Evolutionary conservation across 2,113 vertebrate species (phyloP).

Genomic region (Solea solea): DNA sequence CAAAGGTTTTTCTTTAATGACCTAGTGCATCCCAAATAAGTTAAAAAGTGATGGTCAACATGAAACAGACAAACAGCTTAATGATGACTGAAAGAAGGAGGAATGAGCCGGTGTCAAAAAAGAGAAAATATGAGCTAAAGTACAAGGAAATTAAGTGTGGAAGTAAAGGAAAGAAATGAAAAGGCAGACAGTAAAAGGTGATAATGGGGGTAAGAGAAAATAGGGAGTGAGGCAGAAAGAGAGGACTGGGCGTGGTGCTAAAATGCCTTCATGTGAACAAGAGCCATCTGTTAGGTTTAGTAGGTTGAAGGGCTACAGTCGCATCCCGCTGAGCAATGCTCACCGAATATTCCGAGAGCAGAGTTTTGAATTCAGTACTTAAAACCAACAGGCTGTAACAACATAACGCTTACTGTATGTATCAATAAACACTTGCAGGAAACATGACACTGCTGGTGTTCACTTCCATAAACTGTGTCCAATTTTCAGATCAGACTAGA

Average conservation of each 20-base stretch:
- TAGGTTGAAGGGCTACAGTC: constrained; percentile 14
- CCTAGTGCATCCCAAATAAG: too few species aligned
- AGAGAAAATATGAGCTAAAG: not conserved
- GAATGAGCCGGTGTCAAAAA: not conserved
- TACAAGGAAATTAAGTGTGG: not conserved
- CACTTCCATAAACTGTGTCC: not conserved
- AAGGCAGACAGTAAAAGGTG: not conserved
- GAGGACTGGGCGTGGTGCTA: constrained; percentile 48
- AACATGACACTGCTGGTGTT: not conserved
- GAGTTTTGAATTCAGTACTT: not conserved
- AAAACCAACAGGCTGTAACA: not conserved
- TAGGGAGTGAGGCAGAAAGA: not conserved
- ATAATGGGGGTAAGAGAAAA: constrained; percentile 6
- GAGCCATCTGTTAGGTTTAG: constrained; percentile 58
- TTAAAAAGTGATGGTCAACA: too few species aligned
- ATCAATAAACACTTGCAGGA: constrained; percentile 1
- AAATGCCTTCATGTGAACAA: constrained; percentile 54
- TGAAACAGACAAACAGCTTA: too few species aligned
- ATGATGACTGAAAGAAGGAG: not conserved
- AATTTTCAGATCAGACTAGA: not conserved
- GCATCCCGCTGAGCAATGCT: constrained; percentile 23
- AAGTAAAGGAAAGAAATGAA: not conserved
- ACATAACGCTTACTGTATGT: not conserved
- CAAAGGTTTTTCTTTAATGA: not conserved
- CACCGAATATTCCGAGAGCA: constrained; percentile 14